Evolutionary conservation across 2,113 vertebrate genomes (phyloP).

Genomic region (Puma concolor): DNA sequence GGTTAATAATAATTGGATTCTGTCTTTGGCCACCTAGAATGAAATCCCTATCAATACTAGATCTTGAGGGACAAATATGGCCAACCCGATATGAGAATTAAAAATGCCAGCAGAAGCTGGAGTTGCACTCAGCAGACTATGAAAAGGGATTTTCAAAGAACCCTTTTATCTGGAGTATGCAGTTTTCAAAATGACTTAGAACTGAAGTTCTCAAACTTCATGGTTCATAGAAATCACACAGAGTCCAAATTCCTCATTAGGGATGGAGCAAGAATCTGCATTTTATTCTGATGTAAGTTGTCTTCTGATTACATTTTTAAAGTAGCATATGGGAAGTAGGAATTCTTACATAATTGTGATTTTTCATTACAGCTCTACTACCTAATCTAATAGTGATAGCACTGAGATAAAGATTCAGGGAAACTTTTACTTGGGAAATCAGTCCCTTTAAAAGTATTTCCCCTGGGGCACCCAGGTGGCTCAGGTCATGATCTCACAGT

Average conservation of each 20-base stretch:
- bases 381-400: not conserved
- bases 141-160: not conserved
- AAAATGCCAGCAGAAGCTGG: not conserved
- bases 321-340: not conserved
- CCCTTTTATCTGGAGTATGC: not conserved
- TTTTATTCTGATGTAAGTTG: not conserved
- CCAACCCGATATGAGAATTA: not conserved
- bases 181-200: constrained; percentile 54
- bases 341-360: constrained; percentile 17
- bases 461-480: not conserved
- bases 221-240: not conserved
- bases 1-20: not conserved
- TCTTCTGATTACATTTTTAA: constrained; percentile 19
- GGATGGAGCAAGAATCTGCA: not conserved
- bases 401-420: not conserved
- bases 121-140: not conserved
- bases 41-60: not conserved
- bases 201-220: not conserved
- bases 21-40: not conserved
- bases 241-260: not conserved
- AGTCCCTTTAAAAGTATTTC: constrained; percentile 50
- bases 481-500: too few relatives aligned
- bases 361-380: not conserved
- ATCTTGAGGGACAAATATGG: not conserved
- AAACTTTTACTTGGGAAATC: constrained; percentile 52